These are phyloP conservation scores for Thalassoma bifasciatum DNA, from an alignment of 2,113 vertebrate species.

Conservation along the genomic window DNA sequence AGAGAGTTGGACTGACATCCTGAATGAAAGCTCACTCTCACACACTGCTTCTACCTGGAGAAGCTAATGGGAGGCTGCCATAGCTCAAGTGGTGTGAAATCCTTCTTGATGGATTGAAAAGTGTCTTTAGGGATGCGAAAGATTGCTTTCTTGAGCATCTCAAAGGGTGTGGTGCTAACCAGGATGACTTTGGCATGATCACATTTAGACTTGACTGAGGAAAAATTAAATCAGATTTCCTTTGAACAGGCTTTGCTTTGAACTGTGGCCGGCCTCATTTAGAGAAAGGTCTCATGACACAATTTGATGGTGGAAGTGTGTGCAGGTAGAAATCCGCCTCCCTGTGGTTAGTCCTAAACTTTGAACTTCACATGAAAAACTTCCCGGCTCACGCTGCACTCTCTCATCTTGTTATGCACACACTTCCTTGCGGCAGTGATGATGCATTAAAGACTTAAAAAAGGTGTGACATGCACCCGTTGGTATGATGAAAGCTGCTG, in stretches of 20 bases:
- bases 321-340: constrained; percentile 70
- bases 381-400: constrained; percentile 57
- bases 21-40: no score
- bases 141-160: constrained; percentile 59
- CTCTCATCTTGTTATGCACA: constrained; percentile 61
- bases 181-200: constrained; percentile 71
- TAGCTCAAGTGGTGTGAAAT: constrained; percentile 73
- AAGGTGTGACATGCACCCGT: constrained; percentile 57
- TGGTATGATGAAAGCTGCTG: constrained; percentile 63
- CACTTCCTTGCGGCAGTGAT: constrained; percentile 51
- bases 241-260: constrained; percentile 75
- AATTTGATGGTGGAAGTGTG: constrained; percentile 66
- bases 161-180: constrained; percentile 68
- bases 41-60: constrained; percentile 39
- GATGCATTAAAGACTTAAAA: constrained; percentile 69
- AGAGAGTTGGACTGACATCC: constrained; percentile 21
- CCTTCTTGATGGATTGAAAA: constrained; percentile 75
- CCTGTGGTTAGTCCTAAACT: constrained; percentile 69
- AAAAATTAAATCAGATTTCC: constrained; percentile 76
- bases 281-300: constrained; percentile 74
- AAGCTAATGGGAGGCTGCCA: constrained; percentile 60
- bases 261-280: constrained; percentile 73
- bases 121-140: constrained; percentile 69
- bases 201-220: constrained; percentile 64
- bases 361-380: constrained; percentile 76